These are phyloP conservation scores for Agelas oroides DNA, from an alignment of 37 sponge, comb jelly and placozoan species.

Conservation along the genomic window DNA sequence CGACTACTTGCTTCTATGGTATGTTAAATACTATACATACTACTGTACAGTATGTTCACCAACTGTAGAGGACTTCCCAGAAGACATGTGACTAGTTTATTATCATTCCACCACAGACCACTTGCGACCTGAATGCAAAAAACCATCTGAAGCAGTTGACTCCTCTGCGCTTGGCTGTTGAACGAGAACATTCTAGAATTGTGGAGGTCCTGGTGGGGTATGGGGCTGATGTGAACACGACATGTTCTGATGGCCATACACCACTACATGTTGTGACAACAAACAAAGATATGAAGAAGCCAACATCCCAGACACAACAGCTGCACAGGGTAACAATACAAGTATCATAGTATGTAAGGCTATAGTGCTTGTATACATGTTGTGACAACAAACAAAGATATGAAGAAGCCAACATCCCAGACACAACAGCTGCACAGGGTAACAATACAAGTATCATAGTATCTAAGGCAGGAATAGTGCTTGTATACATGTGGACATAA, in stretches of 20 bases:
- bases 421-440: not conserved
- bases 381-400: not conserved
- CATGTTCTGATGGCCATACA: constrained; percentile 10
- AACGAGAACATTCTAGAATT: constrained; percentile 17
- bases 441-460: not conserved
- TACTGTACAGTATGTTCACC: too few species aligned
- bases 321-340: not conserved
- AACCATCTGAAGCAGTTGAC: constrained; percentile 4
- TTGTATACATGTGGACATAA: not conserved
- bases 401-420: not conserved
- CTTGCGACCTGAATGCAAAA: not conserved
- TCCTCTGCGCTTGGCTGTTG: constrained; percentile 20
- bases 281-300: not conserved
- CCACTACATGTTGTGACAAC: not conserved
- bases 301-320: not conserved
- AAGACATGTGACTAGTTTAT: too few species aligned
- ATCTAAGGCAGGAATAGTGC: not conserved
- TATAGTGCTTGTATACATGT: not conserved
- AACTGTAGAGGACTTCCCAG: too few species aligned
- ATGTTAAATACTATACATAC: too few species aligned
- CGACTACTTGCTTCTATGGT: not conserved
- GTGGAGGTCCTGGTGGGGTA: constrained; percentile 4
- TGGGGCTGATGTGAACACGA: constrained; percentile 20
- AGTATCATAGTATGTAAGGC: not conserved
- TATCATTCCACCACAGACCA: not conserved